These are phyloP conservation scores for Sylvilagus floridanus DNA, from an alignment of 2,797 vertebrate species.

Conservation along the genomic window DNA sequence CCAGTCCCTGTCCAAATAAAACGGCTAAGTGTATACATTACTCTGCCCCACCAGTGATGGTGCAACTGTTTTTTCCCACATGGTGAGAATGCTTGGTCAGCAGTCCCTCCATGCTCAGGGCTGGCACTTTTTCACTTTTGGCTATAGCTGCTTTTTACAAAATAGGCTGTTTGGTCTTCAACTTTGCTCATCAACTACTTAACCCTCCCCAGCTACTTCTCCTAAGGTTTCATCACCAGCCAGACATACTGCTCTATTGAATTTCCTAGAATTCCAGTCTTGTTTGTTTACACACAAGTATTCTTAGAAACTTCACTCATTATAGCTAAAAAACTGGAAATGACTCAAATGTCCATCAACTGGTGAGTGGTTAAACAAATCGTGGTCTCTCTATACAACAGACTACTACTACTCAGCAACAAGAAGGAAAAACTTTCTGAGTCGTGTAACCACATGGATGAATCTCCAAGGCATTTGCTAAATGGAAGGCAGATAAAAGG, in stretches of 20 bases:
- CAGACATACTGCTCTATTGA: neutral
- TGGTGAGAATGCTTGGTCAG: constrained; percentile 32
- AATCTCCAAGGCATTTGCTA: neutral
- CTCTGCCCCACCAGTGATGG: neutral
- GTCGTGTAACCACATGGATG: neutral
- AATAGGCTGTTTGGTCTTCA: constrained; percentile 36
- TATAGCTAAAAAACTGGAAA: constrained; percentile 44
- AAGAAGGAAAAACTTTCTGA: neutral
- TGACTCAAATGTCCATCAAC: neutral
- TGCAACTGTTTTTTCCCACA: constrained; percentile 54
- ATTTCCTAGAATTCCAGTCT: constrained; percentile 4
- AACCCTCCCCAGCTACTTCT: neutral
- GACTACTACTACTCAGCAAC: neutral
- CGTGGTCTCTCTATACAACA: neutral
- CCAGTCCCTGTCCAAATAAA: constrained; percentile 61
- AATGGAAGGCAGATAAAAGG: constrained; percentile 14
- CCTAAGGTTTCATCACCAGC: neutral
- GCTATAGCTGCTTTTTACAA: neutral
- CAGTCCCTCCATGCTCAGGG: neutral
- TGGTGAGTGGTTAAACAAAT: constrained; percentile 11
- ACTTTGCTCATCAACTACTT: neutral
- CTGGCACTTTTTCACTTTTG: neutral
- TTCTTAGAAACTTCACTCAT: constrained; percentile 53
- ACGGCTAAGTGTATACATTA: neutral
- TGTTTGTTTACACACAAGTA: neutral